Conservation (phyloP, 2,113 vertebrate species). For the Dunckerocampus dactyliophorus region DNA sequence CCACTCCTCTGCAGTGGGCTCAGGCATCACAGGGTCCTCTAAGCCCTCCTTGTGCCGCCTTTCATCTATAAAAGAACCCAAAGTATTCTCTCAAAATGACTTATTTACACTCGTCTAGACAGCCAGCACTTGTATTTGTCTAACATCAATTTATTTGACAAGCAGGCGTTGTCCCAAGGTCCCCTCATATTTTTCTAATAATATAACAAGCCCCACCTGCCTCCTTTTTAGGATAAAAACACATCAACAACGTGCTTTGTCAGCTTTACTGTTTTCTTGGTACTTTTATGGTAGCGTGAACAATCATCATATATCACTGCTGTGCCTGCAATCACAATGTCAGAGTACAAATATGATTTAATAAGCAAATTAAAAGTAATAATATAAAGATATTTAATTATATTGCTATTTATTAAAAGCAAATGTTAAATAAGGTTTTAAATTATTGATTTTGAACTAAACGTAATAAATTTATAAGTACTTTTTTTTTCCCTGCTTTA, state of each 20-base stretch:
- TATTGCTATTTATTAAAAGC: neutral
- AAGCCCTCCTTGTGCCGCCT: conserved; percentile 65
- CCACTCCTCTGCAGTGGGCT: conserved; percentile 81
- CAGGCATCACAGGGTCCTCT: conserved; percentile 31
- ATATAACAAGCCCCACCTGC: neutral
- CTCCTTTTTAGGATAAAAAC: conserved; percentile 2
- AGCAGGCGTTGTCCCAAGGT: neutral
- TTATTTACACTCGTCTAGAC: conserved; percentile 5
- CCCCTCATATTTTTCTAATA: neutral
- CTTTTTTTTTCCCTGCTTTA: too few species aligned
- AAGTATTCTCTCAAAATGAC: conserved; percentile 4
- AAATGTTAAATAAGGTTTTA: too few species aligned
- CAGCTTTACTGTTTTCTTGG: neutral
- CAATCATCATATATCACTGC: too few species aligned
- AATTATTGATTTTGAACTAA: neutral
- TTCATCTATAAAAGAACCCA: conserved; percentile 69
- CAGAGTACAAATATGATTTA: neutral
- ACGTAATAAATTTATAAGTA: too few species aligned
- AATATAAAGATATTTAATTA: neutral
- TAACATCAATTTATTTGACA: conserved; percentile 1
- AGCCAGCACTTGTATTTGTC: neutral
- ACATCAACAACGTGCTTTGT: neutral
- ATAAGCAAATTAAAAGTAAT: neutral
- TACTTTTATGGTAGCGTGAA: too few species aligned
- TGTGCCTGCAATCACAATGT: too few species aligned